Conservation (phyloP, 2,113 vertebrate genomes). For the Microcebus jonahi region DNA sequence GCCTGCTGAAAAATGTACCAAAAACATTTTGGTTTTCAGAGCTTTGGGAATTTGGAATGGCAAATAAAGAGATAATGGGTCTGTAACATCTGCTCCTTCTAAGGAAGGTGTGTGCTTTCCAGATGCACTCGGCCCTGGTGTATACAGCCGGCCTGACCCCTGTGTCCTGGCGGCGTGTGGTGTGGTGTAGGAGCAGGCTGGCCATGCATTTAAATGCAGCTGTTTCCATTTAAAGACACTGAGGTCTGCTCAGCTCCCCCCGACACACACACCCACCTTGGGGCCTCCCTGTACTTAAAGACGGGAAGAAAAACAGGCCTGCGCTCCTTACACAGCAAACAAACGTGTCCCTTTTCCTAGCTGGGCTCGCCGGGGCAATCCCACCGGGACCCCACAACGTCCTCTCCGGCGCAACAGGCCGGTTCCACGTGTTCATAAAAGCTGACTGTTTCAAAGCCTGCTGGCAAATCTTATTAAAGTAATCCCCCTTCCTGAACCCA, state of each 20-base stretch:
- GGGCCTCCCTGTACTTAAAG: background rate
- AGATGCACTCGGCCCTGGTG: fast-evolving
- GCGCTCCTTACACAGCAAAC: background rate
- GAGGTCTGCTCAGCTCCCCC: background rate
- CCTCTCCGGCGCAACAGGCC: slow-evolving; percentile 67
- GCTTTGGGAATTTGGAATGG: background rate
- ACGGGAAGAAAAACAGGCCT: fast-evolving
- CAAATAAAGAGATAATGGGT: background rate
- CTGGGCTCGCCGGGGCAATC: background rate
- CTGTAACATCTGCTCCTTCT: fast-evolving
- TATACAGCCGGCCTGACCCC: fast-evolving
- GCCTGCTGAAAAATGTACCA: background rate
- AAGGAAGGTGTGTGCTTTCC: fast-evolving
- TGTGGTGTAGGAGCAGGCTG: background rate
- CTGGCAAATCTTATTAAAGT: slow-evolving; percentile 88
- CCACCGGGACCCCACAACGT: background rate
- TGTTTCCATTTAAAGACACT: fast-evolving
- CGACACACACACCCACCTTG: too few relatives aligned
- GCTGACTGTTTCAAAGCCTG: slow-evolving; percentile 73
- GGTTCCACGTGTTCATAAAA: slow-evolving; percentile 73
- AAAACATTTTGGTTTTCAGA: background rate
- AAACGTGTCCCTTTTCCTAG: background rate
- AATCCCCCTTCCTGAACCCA: slow-evolving; percentile 86
- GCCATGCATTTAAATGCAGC: fast-evolving
- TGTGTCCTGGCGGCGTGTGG: fast-evolving